phyloP scores from a whole-genome alignment of 1,140 invertebrate genomes.

The Pinna nobilis region DNA sequence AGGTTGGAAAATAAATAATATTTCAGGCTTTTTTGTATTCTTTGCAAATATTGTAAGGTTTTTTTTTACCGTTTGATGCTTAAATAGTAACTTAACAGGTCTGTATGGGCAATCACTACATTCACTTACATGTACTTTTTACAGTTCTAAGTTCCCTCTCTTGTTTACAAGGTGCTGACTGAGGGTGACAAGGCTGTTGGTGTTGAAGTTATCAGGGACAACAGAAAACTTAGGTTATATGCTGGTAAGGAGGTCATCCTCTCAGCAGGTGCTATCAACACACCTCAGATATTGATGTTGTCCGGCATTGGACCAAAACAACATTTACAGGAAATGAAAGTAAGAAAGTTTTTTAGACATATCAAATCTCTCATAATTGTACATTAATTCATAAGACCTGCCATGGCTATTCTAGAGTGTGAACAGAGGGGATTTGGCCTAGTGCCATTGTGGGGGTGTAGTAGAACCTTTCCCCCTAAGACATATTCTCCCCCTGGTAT shows the following conservation, averaged over 20 bases:
- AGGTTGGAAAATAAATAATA: too few relatives aligned
- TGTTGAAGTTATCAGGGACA: conserved; percentile 61
- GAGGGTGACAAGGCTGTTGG: conserved; percentile 44
- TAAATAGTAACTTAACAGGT: too few relatives aligned
- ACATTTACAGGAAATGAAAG: conserved; percentile 43
- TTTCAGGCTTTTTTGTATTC: too few relatives aligned
- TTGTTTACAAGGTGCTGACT: neutral
- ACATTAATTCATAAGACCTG: neutral
- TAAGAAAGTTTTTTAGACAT: conserved; percentile 20
- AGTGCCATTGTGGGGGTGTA: neutral
- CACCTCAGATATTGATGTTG: conserved; percentile 91
- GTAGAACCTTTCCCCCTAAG: neutral
- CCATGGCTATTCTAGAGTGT: neutral
- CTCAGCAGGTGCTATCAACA: conserved; percentile 86
- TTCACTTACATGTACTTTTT: too few relatives aligned
- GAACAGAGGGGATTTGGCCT: neutral
- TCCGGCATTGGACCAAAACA: conserved; percentile 87
- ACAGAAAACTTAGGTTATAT: conserved; percentile 76
- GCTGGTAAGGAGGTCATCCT: conserved; percentile 89
- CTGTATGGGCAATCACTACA: too few relatives aligned
- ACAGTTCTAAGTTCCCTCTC: too few relatives aligned
- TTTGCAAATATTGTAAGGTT: too few relatives aligned
- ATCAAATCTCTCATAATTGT: neutral
- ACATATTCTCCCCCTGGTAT: neutral
- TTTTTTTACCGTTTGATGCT: too few relatives aligned